Evolutionary conservation across 2,888 invertebrate genomes (phyloP), one percentile per base, ranked within the genome.

Genomic region (Ochropleura plecta): DNA sequence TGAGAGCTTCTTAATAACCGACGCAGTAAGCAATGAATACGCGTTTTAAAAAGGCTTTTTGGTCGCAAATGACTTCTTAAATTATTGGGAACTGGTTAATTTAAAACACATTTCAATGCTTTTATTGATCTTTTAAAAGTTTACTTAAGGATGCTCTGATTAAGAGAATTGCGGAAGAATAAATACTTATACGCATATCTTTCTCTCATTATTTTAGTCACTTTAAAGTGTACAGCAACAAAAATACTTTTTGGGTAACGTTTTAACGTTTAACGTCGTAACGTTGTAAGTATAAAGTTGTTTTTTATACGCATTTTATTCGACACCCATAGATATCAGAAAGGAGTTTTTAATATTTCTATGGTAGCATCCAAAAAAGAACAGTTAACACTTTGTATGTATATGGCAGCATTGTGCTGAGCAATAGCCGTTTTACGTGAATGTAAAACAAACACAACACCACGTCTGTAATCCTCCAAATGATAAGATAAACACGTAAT

Each of bases 1-100:
- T 75, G 82, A 82, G 73, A 81, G 68, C 68, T 60, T 81, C 48
- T 65, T 46, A 62, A 69, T 77, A 72, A 62, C 30, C 30, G 3
- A 48, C 16, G 53, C 70, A 14, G 49, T 40, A 76, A 51, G 46
- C 77, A 65, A 71, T 59, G 55, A 72, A 60, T 72, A 72, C 42
- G 72, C 55, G 72, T 68, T 48, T 77, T 77, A 48, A 71, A 69
- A 76, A 77, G 49, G 30, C 65, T 57, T 48, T 81, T 68, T 55
- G 55, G 44, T 42, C 20, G 40, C 63, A 63, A 76, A 81, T 65
- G 49, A 57, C 72, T 81, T 65, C 48, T 81, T 77, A 65, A 68
- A 55, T 76, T 60, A 18, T 60, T 68, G 46, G 9, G 5, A 68
- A 81, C 67, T 49, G 76, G 70, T 64, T 67, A 55, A 76, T 76